Base-by-base conservation (phyloP, 1,140 invertebrate genomes). In the Eriosoma lanigerum region DNA sequence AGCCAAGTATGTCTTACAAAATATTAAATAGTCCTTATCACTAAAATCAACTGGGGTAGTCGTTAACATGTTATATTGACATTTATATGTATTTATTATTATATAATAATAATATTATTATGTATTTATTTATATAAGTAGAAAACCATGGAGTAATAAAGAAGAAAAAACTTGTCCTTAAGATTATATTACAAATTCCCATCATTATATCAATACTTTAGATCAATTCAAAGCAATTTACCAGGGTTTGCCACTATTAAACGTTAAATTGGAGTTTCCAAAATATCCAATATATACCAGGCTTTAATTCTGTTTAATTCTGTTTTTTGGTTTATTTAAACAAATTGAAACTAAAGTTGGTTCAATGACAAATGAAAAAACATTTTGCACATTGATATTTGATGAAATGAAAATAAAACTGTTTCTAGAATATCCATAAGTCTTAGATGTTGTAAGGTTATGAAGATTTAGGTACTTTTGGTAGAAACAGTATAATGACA, bases 331-430 rank as follows among this genome's bases (percentile, higher is more conserved):
- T 70, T 48, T 44, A 24, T 21, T 19, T 48, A 3, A 48, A 24
- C 66, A 70, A 24, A 48, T 70, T 13, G 48, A 70, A 48, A 70
- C 24, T 17, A 70, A 70, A 48, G 66, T 70, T 48, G 17, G 12
- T 1, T 44, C 21, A 44, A 70, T 70, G 66, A 21, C 44, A 15
- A 1, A 48, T 6, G 19, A 48, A 70, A 44, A 70, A 44, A 70
- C 32, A 48, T 70, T 46, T 48, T 70, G 44, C 26, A 21, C 21
- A 1, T 44, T 70, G 21, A 44, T 44, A 70, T 70, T 70, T 70
- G 66, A 70, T 15, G 66, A 70, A 70, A 70, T 70, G 44, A 70
- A 70, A 66, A 66, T 66, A 12, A 66, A 70, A 70, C 21, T 17
- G 2, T 70, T 70, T 15, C 17, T 48, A 13, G 21, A 70, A 24